Conservation (phyloP, 2,113 vertebrate genomes). For the Struthio camelus region DNA sequence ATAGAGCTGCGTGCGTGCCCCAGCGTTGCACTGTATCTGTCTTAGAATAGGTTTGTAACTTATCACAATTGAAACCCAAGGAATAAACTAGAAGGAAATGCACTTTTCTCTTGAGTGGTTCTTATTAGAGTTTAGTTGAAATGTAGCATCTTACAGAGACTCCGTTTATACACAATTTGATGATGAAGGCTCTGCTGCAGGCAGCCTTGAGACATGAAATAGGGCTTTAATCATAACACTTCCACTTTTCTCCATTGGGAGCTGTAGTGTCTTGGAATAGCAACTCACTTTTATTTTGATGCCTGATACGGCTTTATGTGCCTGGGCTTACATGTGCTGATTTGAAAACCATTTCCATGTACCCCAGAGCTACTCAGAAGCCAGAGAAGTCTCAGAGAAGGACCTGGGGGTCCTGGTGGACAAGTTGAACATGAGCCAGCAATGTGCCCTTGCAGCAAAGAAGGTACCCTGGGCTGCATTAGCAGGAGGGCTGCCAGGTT, state of each 20-base stretch:
- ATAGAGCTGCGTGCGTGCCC: neutral
- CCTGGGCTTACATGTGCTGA: neutral
- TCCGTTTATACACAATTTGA: slow-evolving; percentile 51
- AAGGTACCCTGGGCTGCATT: fast-evolving
- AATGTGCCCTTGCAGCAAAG: neutral
- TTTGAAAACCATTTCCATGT: neutral
- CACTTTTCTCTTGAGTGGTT: slow-evolving; percentile 49
- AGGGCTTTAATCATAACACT: slow-evolving; percentile 56
- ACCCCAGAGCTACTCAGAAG: neutral
- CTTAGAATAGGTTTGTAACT: slow-evolving; percentile 9
- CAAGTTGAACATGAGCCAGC: neutral
- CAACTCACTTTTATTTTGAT: slow-evolving; percentile 40
- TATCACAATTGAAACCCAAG: slow-evolving; percentile 21
- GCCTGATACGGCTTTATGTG: neutral
- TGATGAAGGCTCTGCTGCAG: slow-evolving; percentile 65
- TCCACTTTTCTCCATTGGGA: slow-evolving; percentile 44
- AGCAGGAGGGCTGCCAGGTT: neutral
- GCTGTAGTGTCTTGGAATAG: slow-evolving; percentile 22
- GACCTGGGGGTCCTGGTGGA: neutral
- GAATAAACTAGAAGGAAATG: slow-evolving; percentile 38
- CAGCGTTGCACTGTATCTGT: neutral
- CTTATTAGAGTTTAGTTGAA: slow-evolving; percentile 57
- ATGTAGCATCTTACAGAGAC: slow-evolving; percentile 40
- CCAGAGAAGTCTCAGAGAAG: neutral
- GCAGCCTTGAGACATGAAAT: slow-evolving; percentile 58